Evolutionary conservation across 1,140 invertebrate species (phyloP).

Genomic region (Agrilus planipennis): DNA sequence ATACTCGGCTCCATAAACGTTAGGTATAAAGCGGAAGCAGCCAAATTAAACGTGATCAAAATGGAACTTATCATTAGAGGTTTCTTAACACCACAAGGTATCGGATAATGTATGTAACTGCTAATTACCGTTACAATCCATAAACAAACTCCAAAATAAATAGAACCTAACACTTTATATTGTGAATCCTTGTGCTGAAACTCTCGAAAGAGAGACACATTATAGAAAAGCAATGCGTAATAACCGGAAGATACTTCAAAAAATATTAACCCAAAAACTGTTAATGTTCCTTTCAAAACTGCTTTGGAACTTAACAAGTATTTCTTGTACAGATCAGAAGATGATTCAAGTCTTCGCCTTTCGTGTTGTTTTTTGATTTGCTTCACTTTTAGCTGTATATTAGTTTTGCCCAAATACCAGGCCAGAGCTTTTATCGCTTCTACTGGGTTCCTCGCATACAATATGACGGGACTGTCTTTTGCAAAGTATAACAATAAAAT

Average conservation of each 20-base stretch:
- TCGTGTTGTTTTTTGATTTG: constrained; percentile 16
- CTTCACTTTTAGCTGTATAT: constrained; percentile 15
- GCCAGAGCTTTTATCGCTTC: constrained; percentile 14
- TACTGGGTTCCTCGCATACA: constrained; percentile 11
- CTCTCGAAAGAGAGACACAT: constrained; percentile 5
- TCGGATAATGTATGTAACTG: constrained; percentile 6
- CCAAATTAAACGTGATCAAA: constrained; percentile 6
- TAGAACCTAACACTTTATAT: constrained; percentile 2
- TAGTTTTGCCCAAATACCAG: constrained; percentile 14
- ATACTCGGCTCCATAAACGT: constrained; percentile 1
- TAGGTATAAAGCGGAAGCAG: constrained; percentile 6
- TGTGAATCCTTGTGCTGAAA: neutral
- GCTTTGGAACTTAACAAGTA: constrained; percentile 17
- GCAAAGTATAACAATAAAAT: too few species aligned
- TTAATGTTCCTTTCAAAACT: constrained; percentile 14
- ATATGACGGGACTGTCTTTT: constrained; percentile 21
- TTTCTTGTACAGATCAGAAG: constrained; percentile 11
- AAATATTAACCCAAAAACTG: constrained; percentile 10
- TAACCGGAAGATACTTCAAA: constrained; percentile 17
- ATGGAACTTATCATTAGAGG: constrained; percentile 11
- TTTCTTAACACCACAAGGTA: constrained; percentile 13
- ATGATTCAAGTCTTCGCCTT: constrained; percentile 7
- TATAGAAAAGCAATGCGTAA: constrained; percentile 18
- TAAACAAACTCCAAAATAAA: constrained; percentile 8
- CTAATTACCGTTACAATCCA: constrained; percentile 7